phyloP scores from a whole-genome alignment of 2,888 invertebrate genomes.

The Conistra vaccinii region DNA sequence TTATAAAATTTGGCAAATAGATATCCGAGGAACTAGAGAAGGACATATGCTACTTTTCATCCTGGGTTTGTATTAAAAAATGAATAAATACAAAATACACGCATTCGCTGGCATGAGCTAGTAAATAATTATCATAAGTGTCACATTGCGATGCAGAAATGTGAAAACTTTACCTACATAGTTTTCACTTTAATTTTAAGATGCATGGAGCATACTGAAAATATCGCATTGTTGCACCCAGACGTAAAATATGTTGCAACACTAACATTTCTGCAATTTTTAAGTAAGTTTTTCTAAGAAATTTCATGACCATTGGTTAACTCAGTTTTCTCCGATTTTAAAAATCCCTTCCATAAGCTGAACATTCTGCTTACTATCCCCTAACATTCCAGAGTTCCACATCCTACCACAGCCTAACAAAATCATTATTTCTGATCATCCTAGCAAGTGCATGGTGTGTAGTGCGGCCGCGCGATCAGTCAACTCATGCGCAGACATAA shows the following conservation, averaged over 20 bases:
- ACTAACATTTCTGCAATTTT: not conserved
- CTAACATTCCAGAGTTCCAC: no score
- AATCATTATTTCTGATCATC: not conserved
- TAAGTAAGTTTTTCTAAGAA: not conserved
- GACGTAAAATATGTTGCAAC: slow-evolving; percentile 24
- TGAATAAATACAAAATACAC: not conserved
- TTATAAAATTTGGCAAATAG: not conserved
- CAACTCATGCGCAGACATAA: slow-evolving; percentile 52
- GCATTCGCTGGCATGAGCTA: not conserved
- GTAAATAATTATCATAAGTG: not conserved
- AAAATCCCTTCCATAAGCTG: not conserved
- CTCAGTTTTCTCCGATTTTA: not conserved
- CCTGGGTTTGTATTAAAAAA: not conserved
- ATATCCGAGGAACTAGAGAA: not conserved
- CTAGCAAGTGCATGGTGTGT: slow-evolving; percentile 33
- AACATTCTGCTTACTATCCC: not conserved
- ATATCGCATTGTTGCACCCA: slow-evolving; percentile 17
- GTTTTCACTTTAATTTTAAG: no score
- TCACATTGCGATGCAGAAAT: not conserved
- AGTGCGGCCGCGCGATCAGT: slow-evolving; percentile 19
- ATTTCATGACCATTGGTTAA: not conserved
- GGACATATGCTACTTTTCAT: no score
- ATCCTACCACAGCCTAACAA: not conserved
- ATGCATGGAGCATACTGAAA: not conserved
- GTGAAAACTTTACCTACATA: no score